A percentile compares a stretch with the other conserved stretches of the same genome.
Evolutionary conservation across 2,888 invertebrate genomes (phyloP).

Genomic region (Tryphoninae sp.): DNA sequence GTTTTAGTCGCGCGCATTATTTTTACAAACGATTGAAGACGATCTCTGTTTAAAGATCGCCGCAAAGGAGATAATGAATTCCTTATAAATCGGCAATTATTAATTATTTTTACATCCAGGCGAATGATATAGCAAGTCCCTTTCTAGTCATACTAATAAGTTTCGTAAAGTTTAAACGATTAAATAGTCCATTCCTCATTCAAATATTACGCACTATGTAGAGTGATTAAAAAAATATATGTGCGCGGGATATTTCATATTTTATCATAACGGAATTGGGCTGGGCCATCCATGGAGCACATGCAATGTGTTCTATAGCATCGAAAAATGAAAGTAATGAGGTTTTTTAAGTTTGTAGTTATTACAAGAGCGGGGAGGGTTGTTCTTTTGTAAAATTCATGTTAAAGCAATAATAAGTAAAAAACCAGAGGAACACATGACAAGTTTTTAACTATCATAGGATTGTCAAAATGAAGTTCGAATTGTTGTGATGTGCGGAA

Average conservation of each 20-base stretch:
- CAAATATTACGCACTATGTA: slow-evolving; percentile 21
- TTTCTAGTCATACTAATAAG: slow-evolving; percentile 60
- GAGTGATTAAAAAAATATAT: neutral
- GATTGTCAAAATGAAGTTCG: slow-evolving; percentile 32
- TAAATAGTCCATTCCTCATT: neutral
- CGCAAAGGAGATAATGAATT: slow-evolving; percentile 29
- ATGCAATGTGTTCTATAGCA: neutral
- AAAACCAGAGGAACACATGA: neutral
- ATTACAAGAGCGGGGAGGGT: neutral
- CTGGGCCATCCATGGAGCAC: neutral
- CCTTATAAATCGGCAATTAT: slow-evolving; percentile 22
- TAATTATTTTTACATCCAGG: neutral
- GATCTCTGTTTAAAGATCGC: slow-evolving; percentile 17
- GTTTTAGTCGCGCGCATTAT: slow-evolving; percentile 11
- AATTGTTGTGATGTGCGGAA: slow-evolving; percentile 18
- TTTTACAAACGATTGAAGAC: slow-evolving; percentile 24
- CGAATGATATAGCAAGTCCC: slow-evolving; percentile 33
- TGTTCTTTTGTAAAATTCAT: slow-evolving; percentile 22
- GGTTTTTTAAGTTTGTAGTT: slow-evolving; percentile 26
- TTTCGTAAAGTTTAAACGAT: slow-evolving; percentile 34
- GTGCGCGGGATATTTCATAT: slow-evolving; percentile 21
- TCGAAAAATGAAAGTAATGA: neutral
- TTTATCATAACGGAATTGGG: slow-evolving; percentile 18
- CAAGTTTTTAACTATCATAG: slow-evolving; percentile 44
- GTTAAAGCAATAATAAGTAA: slow-evolving; percentile 6